Evolutionary conservation across 2,113 vertebrate genomes (phyloP).

Genomic region (Sander lucioperca): DNA sequence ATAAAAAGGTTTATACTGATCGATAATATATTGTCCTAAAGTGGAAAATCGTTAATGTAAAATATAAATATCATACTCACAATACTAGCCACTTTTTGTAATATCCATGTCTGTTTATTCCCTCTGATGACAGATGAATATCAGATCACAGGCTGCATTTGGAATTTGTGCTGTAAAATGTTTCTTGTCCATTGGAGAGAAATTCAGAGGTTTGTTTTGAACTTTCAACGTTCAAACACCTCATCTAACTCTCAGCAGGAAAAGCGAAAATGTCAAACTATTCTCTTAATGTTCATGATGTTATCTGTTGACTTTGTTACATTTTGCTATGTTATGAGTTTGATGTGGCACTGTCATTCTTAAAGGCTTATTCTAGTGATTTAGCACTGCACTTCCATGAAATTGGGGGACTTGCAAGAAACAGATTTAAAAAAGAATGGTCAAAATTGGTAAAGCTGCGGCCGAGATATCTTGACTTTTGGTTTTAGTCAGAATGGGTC

Average conservation of each 20-base stretch:
- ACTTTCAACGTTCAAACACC: not conserved
- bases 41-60: slow-evolving; percentile 19
- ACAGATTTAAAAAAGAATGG: not conserved
- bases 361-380: not conserved
- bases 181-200: not conserved
- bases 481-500: not conserved
- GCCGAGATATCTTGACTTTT: not conserved
- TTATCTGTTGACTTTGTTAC: not conserved
- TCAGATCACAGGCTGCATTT: not conserved
- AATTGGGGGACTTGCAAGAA: not conserved
- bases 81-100: not conserved
- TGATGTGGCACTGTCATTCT: not conserved
- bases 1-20: slow-evolving; percentile 28
- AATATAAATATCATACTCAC: slow-evolving; percentile 13
- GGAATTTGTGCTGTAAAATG: not conserved
- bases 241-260: not conserved
- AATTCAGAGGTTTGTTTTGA: not conserved
- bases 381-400: not conserved
- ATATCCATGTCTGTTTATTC: slow-evolving; percentile 9
- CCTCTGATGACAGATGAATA: not conserved
- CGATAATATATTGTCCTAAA: slow-evolving; percentile 3
- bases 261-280: not conserved
- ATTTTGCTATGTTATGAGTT: not conserved
- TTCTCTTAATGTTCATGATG: not conserved
- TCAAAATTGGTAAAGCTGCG: not conserved